Evolutionary conservation across 1,140 invertebrate species (phyloP), one percentile per base, ranked within the genome.

Genomic region (Drosophila ogumai): DNA sequence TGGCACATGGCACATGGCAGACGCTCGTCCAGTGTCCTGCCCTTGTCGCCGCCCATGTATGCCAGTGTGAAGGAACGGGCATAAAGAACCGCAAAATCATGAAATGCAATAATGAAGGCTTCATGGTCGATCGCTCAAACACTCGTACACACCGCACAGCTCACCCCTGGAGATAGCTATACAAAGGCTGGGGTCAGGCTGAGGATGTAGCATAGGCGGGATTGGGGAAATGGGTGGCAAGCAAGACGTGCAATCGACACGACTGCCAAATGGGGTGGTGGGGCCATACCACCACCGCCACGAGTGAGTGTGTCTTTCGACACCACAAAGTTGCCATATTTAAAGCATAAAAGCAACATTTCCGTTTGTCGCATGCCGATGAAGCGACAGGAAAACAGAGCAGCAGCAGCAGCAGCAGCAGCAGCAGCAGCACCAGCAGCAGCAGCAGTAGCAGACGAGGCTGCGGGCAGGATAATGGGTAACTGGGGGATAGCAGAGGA

Each of bases 331-430:
- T 90, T 90, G 85, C 85, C 85, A 90, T 90, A 90, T 90, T 90
- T 90, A 90, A 90, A 90, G 85, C 85, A 90, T 90, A 90, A 90
- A 90, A 90, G 85, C 85, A 90, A 90, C 85, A 90, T 90, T 90
- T 90, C 85, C 85, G 85, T 90, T 90, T 90, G 85, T 90, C 85
- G 85, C 78, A 90, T 84, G 84, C 84, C 72, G 74, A 76, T 76
- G 73, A 54, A 76, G 74, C 74, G 73, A 76, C 55, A 59, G 74
- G 61, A 73, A 72, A 73, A 59, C 61, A 68, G 50, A 60, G 60
- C 63, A 58, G 77, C 19, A 38, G 43, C 17, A 40, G 65, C 47
- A 52, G 52, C 55, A 59, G 40, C 28, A 44, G 32, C 4, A 50
- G 47, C 6, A 44, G 31, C 15, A 54, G 36, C 46, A 31, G 15